Percentiles rank a stretch among this genome's conserved stretches.
Evolutionary conservation across 2,113 vertebrate species (phyloP).

Genomic region (Enhydra lutris): DNA sequence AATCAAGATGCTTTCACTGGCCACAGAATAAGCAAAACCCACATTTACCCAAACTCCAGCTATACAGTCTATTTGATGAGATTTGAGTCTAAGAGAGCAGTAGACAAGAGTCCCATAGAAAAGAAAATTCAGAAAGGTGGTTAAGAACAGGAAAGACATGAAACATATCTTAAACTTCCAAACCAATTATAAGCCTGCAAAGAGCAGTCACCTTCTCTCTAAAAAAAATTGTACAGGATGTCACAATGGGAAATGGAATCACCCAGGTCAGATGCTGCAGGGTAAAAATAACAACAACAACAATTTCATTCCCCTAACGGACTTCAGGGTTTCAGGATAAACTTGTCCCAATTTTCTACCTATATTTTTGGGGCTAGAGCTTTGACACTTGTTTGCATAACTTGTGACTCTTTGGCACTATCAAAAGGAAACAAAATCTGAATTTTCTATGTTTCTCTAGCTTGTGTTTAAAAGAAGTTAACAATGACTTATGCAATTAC

Average conservation of each 20-base stretch:
- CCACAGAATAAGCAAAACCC: background rate
- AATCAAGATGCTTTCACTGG: background rate
- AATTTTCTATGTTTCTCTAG: background rate
- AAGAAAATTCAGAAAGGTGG: background rate
- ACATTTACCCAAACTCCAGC: background rate
- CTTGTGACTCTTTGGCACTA: background rate
- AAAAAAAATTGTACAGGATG: background rate
- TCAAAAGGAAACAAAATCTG: background rate
- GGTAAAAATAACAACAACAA: background rate
- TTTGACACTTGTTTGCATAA: background rate
- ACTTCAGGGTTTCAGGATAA: background rate
- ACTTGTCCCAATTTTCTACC: background rate
- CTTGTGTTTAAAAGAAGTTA: background rate
- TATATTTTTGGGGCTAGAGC: background rate
- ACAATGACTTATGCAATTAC: background rate
- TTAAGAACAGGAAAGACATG: background rate
- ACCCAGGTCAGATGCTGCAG: background rate
- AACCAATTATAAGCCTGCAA: background rate
- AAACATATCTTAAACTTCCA: background rate
- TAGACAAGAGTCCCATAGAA: background rate
- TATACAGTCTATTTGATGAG: background rate
- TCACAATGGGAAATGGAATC: background rate
- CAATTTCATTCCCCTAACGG: background rate
- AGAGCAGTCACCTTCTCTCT: background rate
- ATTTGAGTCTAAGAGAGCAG: background rate